A percentile compares a stretch with the other conserved stretches of the same genome.
phyloP scores from a whole-genome alignment of 2,113 vertebrate genomes.

The Oryzias woworae region DNA sequence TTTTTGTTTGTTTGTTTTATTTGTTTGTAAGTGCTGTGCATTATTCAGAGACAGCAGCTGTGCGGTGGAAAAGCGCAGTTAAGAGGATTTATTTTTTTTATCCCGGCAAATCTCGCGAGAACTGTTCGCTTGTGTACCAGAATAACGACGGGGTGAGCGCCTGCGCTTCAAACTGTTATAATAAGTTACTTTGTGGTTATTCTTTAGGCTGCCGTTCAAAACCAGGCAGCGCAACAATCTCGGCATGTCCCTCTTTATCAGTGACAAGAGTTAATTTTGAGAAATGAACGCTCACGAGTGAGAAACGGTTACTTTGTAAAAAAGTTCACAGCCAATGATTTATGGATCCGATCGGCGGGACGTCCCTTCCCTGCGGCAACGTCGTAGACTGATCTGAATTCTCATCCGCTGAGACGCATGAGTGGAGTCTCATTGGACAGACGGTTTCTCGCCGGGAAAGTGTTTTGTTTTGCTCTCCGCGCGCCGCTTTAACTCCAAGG shows the following conservation, averaged over 20 bases:
- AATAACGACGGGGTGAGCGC: background rate
- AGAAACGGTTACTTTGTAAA: slow-evolving; percentile 12
- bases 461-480: slow-evolving; percentile 14
- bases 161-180: background rate
- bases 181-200: slow-evolving; percentile 9
- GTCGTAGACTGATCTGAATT: slow-evolving; percentile 22
- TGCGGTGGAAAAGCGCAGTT: background rate
- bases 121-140: background rate
- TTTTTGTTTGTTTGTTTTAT: background rate
- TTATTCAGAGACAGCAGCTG: background rate
- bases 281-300: background rate
- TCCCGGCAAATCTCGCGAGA: slow-evolving; percentile 32
- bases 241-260: background rate
- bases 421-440: slow-evolving; percentile 28
- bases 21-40: background rate
- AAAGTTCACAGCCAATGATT: slow-evolving; percentile 13
- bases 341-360: slow-evolving; percentile 32
- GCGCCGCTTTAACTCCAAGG: slow-evolving; percentile 1
- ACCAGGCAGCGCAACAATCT: background rate
- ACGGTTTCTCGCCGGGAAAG: slow-evolving; percentile 38
- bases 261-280: background rate
- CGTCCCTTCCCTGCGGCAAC: slow-evolving; percentile 30
- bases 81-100: slow-evolving; percentile 5
- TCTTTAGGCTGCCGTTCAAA: background rate
- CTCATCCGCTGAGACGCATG: slow-evolving; percentile 24